A percentile compares a stretch with the other conserved stretches of the same genome.
These are phyloP conservation scores for Sebastes dallii DNA, from an alignment of 2,797 vertebrate species.

Conservation along the genomic window DNA sequence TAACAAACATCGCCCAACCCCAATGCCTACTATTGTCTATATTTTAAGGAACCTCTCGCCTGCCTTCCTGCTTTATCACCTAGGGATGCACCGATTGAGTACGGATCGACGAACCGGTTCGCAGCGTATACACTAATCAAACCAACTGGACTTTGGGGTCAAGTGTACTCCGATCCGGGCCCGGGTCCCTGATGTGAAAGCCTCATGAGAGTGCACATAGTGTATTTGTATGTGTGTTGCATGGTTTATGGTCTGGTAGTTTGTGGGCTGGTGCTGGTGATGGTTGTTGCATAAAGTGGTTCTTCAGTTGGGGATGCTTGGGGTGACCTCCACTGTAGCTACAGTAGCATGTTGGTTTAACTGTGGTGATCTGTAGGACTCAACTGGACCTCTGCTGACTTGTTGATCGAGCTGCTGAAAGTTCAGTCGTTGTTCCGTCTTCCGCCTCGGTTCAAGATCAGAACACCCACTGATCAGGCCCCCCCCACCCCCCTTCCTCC, in stretches of 20 bases:
- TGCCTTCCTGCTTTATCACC: too few relatives aligned
- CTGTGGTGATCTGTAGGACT: background rate
- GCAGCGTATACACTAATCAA: too few relatives aligned
- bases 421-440: background rate
- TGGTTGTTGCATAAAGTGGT: background rate
- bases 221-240: slow-evolving; percentile 47
- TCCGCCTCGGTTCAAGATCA: background rate
- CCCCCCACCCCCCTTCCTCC: background rate
- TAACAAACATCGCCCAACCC: too few relatives aligned
- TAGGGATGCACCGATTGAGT: too few relatives aligned
- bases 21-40: too few relatives aligned
- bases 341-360: background rate
- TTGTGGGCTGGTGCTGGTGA: slow-evolving; percentile 10
- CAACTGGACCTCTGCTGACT: background rate
- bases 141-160: too few relatives aligned
- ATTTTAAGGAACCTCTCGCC: too few relatives aligned
- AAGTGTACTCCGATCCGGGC: too few relatives aligned
- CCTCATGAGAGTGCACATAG: slow-evolving; percentile 20
- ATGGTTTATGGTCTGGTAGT: slow-evolving; percentile 20
- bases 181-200: too few relatives aligned
- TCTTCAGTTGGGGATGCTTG: background rate
- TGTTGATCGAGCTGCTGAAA: background rate
- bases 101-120: too few relatives aligned
- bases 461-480: background rate
- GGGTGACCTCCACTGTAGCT: background rate